phyloP scores from a whole-genome alignment of 2,888 invertebrate genomes.

The Pediacus dermestoides region DNA sequence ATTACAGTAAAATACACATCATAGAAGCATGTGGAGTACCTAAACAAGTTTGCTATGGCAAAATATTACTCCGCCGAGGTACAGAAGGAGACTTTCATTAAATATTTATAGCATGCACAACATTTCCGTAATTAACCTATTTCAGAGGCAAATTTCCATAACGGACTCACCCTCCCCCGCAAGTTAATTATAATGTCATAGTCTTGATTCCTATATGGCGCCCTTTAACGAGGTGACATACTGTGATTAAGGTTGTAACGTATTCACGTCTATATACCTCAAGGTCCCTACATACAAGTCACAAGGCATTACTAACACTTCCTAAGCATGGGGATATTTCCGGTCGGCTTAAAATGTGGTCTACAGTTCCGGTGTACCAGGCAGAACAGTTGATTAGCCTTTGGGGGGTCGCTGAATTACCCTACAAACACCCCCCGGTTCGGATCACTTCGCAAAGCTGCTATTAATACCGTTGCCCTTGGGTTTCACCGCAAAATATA shows the following conservation, averaged over 20 bases:
- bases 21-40: too few species aligned
- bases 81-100: too few species aligned
- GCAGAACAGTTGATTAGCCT: conserved; percentile 24
- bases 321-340: conserved; percentile 27
- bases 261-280: conserved; percentile 16
- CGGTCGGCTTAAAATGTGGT: conserved; percentile 23
- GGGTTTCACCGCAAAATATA: too few species aligned
- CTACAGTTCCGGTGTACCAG: conserved; percentile 24
- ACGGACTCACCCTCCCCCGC: conserved; percentile 20
- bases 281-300: conserved; percentile 23
- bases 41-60: too few species aligned
- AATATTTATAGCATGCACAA: too few species aligned
- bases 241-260: conserved; percentile 22
- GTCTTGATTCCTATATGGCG: conserved; percentile 12
- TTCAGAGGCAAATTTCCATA: too few species aligned
- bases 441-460: too few species aligned
- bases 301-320: conserved; percentile 26
- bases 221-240: conserved; percentile 26
- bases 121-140: too few species aligned
- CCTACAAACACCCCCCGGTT: conserved; percentile 11
- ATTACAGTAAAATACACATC: too few species aligned
- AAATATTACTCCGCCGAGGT: too few species aligned
- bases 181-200: conserved; percentile 22
- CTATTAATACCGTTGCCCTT: too few species aligned
- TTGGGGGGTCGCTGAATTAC: conserved; percentile 2